A percentile compares a stretch with the other conserved stretches of the same genome.
phyloP scores from a whole-genome alignment of 1,140 invertebrate species.

The Drosophila setifemur region DNA sequence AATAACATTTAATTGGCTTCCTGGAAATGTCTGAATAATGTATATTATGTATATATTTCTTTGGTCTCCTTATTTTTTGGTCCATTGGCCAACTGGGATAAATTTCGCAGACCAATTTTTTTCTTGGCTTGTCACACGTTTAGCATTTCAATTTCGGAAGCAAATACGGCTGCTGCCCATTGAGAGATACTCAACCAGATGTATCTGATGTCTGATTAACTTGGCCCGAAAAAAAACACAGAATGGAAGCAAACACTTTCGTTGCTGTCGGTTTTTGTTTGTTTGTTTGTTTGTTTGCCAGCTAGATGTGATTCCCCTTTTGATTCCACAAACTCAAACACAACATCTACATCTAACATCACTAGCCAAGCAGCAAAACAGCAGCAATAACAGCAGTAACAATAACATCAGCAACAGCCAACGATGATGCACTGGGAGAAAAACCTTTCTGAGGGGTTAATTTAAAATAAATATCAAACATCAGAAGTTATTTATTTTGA shows the following conservation, averaged over 20 bases:
- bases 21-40: too few relatives aligned
- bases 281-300: background rate
- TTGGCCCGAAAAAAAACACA: conserved; percentile 16
- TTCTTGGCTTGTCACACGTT: too few relatives aligned
- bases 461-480: too few relatives aligned
- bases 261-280: background rate
- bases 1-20: too few relatives aligned
- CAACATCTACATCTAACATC: conserved; percentile 8
- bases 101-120: too few relatives aligned
- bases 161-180: conserved; percentile 14
- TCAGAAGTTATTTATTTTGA: too few relatives aligned
- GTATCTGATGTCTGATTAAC: conserved; percentile 32
- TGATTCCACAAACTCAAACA: background rate
- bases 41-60: too few relatives aligned
- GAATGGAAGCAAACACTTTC: conserved; percentile 22
- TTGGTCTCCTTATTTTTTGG: too few relatives aligned
- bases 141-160: conserved; percentile 26
- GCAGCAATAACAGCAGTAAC: background rate
- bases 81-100: too few relatives aligned
- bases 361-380: background rate
- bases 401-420: background rate
- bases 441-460: too few relatives aligned
- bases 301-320: background rate
- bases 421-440: background rate
- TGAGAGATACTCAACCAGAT: conserved; percentile 12